Percentiles rank a stretch among this genome's conserved stretches.
These are phyloP conservation scores for Nibea albiflora DNA, from an alignment of 2,113 vertebrate genomes.

Conservation along the genomic window DNA sequence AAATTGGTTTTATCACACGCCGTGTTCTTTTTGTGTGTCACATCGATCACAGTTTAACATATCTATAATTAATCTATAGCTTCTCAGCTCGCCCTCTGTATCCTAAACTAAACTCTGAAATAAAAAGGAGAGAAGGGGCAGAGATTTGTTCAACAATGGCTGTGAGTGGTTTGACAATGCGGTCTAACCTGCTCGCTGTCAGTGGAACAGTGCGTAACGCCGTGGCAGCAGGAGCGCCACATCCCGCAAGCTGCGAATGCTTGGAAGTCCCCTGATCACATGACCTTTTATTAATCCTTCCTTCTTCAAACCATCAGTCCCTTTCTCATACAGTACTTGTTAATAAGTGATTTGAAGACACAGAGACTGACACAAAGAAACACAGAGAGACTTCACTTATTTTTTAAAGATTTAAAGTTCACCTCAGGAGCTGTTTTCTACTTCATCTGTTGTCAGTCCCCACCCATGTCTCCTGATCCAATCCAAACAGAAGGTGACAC, in stretches of 20 bases:
- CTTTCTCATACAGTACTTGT: background rate
- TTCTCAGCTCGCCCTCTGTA: too few relatives aligned
- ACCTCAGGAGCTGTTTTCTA: background rate
- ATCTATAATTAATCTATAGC: too few relatives aligned
- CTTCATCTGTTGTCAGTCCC: background rate
- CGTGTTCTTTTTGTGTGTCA: too few relatives aligned
- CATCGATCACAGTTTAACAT: too few relatives aligned
- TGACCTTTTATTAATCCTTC: background rate
- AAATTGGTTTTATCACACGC: too few relatives aligned
- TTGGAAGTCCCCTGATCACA: background rate
- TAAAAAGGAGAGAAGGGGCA: background rate
- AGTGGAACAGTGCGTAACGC: background rate
- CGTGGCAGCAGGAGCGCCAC: background rate
- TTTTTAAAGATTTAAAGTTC: background rate
- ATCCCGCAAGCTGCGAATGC: background rate
- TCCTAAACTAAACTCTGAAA: too few relatives aligned
- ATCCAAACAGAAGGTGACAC: background rate
- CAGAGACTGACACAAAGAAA: background rate
- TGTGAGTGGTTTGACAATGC: background rate
- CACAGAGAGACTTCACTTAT: background rate
- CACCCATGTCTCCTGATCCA: background rate
- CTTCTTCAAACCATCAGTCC: background rate
- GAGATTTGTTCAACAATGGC: background rate
- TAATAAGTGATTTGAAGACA: background rate
- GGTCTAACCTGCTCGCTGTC: background rate